Conservation (phyloP, 2,888 invertebrate species). For the Fragum fragum region DNA sequence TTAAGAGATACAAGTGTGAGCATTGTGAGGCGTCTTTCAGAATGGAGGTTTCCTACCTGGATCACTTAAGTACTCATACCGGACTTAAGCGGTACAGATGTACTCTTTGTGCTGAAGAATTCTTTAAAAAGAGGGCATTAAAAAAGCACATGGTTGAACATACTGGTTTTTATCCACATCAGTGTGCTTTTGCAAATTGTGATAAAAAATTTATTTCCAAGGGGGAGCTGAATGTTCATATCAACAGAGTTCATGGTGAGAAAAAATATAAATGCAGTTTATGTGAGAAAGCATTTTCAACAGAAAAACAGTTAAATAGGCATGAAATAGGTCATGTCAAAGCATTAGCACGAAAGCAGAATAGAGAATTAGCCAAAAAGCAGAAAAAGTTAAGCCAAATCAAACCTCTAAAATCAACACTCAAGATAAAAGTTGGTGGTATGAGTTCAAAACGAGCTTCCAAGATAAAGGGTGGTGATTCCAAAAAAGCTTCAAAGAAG, state of each 20-base stretch:
- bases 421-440: too few relatives aligned
- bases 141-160: constrained; percentile 6
- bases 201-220: background rate
- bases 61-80: background rate
- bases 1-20: background rate
- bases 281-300: background rate
- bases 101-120: background rate
- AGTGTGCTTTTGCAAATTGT: background rate
- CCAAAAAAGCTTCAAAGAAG: too few relatives aligned
- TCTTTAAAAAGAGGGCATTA: background rate
- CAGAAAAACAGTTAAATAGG: background rate
- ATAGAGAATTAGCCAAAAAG: background rate
- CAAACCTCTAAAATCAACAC: too few relatives aligned
- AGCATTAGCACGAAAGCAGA: background rate
- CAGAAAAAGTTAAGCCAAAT: too few relatives aligned
- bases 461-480: too few relatives aligned
- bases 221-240: background rate
- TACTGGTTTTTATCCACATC: background rate
- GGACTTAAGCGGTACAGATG: background rate
- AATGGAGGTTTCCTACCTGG: background rate
- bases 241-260: background rate
- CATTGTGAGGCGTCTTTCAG: background rate
- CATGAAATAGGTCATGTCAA: background rate
- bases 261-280: background rate
- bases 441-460: too few relatives aligned